phyloP scores from a whole-genome alignment of 2,113 vertebrate species.

The Phalacrocorax aristotelis region DNA sequence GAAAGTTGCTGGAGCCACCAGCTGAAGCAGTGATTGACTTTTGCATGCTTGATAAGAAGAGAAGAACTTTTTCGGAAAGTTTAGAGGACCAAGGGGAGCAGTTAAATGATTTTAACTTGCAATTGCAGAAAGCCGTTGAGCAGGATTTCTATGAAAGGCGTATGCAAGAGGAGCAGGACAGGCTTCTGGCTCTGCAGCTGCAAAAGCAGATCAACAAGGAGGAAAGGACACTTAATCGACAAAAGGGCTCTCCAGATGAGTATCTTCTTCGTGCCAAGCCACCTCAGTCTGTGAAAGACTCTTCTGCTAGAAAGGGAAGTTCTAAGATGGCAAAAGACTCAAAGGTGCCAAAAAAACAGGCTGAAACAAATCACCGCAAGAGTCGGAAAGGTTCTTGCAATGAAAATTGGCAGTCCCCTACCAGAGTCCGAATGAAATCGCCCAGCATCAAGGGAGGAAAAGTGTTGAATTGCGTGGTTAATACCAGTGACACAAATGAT shows the following conservation, averaged over 20 bases:
- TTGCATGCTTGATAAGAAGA: slow-evolving; percentile 58
- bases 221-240: slow-evolving; percentile 69
- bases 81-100: slow-evolving; percentile 26
- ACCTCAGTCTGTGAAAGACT: background rate
- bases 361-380: slow-evolving; percentile 1
- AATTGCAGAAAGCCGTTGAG: slow-evolving; percentile 74
- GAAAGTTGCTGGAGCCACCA: slow-evolving; percentile 43
- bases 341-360: background rate
- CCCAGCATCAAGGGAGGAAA: slow-evolving; percentile 49
- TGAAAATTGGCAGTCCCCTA: slow-evolving; percentile 66
- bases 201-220: slow-evolving; percentile 84
- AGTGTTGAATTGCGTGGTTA: slow-evolving; percentile 58
- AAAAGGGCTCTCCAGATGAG: slow-evolving; percentile 83
- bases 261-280: slow-evolving; percentile 80
- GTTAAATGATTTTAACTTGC: slow-evolving; percentile 23
- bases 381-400: slow-evolving; percentile 25
- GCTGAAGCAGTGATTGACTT: slow-evolving; percentile 16
- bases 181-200: slow-evolving; percentile 82
- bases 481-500: slow-evolving; percentile 45
- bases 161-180: slow-evolving; percentile 87
- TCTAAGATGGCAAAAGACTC: background rate
- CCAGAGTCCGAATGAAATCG: slow-evolving; percentile 3
- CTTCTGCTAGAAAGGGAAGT: background rate
- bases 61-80: background rate
- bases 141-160: slow-evolving; percentile 71